Conservation (phyloP, 2,113 vertebrate genomes). For the Hoplias malabaricus region DNA sequence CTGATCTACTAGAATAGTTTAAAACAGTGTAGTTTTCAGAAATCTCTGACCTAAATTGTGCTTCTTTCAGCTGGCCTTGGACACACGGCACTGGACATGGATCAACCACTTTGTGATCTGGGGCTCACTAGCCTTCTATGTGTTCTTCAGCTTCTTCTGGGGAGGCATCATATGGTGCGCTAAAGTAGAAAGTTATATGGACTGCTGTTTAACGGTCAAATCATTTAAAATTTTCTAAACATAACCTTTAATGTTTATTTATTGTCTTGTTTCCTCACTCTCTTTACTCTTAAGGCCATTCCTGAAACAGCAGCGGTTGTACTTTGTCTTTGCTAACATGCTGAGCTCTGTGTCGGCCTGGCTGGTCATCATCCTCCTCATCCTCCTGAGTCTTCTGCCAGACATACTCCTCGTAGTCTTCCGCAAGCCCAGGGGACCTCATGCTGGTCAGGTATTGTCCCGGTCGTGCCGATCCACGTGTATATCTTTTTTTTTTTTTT, state of each 20-base stretch:
- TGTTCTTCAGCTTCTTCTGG: constrained; percentile 99
- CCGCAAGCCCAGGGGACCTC: constrained; percentile 63
- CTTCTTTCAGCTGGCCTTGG: constrained; percentile 84
- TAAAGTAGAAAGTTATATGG: not conserved
- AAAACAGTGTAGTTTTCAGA: too few relatives aligned
- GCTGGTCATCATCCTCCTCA: constrained; percentile 93
- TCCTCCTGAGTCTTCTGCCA: constrained; percentile 91
- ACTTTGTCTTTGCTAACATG: constrained; percentile 96
- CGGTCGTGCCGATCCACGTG: not conserved
- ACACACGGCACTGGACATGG: constrained; percentile 97
- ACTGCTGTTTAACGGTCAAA: not conserved
- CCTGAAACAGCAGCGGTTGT: constrained; percentile 92
- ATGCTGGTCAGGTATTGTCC: constrained; percentile 67
- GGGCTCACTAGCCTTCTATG: constrained; percentile 95
- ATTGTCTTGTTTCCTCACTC: not conserved
- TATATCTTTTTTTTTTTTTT: not conserved
- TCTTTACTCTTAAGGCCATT: constrained; percentile 81
- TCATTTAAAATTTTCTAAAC: not conserved
- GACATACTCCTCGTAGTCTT: constrained; percentile 83
- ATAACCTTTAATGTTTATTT: not conserved
- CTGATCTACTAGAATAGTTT: not conserved
- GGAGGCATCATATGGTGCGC: constrained; percentile 96
- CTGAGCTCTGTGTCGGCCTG: constrained; percentile 90
- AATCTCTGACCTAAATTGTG: not conserved
- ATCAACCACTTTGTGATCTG: constrained; percentile 98